A percentile compares a stretch with the other conserved stretches of the same genome.
These are phyloP conservation scores for Nettapus auritus DNA, from an alignment of 2,113 vertebrate genomes.

Conservation along the genomic window DNA sequence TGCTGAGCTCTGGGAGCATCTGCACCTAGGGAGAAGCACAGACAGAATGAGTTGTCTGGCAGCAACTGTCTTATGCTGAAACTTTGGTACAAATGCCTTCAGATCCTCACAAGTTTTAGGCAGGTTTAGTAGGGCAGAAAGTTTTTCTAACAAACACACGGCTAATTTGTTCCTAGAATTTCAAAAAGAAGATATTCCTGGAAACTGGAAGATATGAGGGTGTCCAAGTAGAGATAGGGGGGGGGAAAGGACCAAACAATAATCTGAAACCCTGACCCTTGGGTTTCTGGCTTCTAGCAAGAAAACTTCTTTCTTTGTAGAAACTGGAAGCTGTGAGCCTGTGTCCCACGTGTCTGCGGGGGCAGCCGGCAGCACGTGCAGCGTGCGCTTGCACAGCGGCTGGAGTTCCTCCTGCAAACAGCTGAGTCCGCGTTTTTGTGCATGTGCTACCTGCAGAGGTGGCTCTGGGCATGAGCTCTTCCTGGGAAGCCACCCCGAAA, in stretches of 20 bases:
- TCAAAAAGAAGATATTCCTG: background rate
- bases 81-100: background rate
- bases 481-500: background rate
- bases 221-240: no score
- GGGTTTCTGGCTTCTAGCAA: background rate
- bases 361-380: background rate
- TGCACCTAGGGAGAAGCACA: background rate
- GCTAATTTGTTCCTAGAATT: background rate
- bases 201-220: background rate
- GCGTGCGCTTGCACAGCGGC: background rate
- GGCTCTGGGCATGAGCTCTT: background rate
- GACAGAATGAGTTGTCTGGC: background rate
- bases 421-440: background rate
- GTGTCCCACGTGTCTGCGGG: background rate
- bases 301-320: background rate
- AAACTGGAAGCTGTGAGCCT: background rate
- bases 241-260: background rate
- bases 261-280: background rate
- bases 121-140: background rate
- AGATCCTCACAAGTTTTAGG: background rate
- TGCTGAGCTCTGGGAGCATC: background rate
- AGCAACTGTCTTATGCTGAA: background rate
- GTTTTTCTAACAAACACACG: background rate
- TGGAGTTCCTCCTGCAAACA: background rate
- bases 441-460: background rate